phyloP scores from a whole-genome alignment of 2,888 invertebrate species.

The Apodemia duryi region DNA sequence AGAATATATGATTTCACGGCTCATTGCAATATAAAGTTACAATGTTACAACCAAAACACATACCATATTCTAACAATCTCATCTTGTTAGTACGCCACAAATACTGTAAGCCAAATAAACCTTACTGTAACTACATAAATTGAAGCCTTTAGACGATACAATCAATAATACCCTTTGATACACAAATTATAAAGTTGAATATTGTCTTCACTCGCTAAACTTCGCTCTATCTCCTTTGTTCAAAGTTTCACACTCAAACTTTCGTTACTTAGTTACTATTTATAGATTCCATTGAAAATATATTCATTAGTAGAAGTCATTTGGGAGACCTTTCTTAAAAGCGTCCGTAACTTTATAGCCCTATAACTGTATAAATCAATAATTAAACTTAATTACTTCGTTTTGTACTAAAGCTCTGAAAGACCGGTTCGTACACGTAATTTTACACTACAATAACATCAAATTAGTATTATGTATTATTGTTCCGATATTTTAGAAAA shows the following conservation, averaged over 20 bases:
- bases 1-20: too few relatives aligned
- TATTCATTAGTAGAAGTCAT: slow-evolving; percentile 2
- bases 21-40: background rate
- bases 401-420: too few relatives aligned
- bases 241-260: slow-evolving; percentile 12
- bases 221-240: slow-evolving; percentile 10
- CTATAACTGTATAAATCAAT: background rate
- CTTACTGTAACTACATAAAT: slow-evolving; percentile 5
- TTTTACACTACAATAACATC: too few relatives aligned
- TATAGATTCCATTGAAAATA: slow-evolving; percentile 11
- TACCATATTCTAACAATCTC: slow-evolving; percentile 1
- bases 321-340: background rate
- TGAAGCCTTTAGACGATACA: background rate
- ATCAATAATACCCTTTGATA: slow-evolving; percentile 3
- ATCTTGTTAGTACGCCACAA: slow-evolving; percentile 5
- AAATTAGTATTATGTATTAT: too few relatives aligned
- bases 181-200: slow-evolving; percentile 5
- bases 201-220: slow-evolving; percentile 2
- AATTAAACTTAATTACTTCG: background rate
- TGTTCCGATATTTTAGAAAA: too few relatives aligned
- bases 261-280: slow-evolving; percentile 7
- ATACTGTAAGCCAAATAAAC: slow-evolving; percentile 12
- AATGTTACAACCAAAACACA: background rate
- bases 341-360: background rate
- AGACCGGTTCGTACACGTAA: too few relatives aligned